These are phyloP conservation scores for Drosophila differens DNA, from an alignment of 2,888 invertebrate species.

Conservation along the genomic window DNA sequence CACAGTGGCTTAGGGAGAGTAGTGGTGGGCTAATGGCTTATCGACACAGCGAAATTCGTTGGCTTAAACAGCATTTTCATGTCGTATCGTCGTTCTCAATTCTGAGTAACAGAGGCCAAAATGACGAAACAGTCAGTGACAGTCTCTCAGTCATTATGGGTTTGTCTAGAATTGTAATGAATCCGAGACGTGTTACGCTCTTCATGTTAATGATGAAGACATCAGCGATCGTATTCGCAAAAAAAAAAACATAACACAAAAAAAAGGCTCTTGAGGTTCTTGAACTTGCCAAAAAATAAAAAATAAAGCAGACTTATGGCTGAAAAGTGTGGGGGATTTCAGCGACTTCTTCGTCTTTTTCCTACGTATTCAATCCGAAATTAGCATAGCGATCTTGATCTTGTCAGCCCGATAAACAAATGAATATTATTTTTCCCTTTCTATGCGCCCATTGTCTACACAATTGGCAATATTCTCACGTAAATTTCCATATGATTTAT, in stretches of 20 bases:
- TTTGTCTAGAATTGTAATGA: slow-evolving; percentile 45
- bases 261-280: slow-evolving; percentile 58
- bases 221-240: slow-evolving; percentile 59
- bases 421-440: slow-evolving; percentile 62
- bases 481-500: slow-evolving; percentile 77
- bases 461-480: slow-evolving; percentile 65
- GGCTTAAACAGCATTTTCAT: slow-evolving; percentile 70
- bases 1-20: slow-evolving; percentile 9
- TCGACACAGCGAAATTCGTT: slow-evolving; percentile 61
- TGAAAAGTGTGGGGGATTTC: slow-evolving; percentile 64
- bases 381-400: slow-evolving; percentile 68
- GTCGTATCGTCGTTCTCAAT: slow-evolving; percentile 17
- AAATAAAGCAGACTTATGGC: slow-evolving; percentile 37
- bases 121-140: slow-evolving; percentile 40
- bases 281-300: slow-evolving; percentile 59
- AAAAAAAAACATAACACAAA: slow-evolving; percentile 44
- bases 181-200: slow-evolving; percentile 25
- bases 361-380: slow-evolving; percentile 27
- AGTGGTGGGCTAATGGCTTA: slow-evolving; percentile 31
- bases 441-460: slow-evolving; percentile 43
- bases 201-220: slow-evolving; percentile 36
- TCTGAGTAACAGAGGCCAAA: slow-evolving; percentile 34
- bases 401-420: slow-evolving; percentile 47
- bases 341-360: background rate
- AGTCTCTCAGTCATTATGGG: slow-evolving; percentile 17